These are phyloP conservation scores for Noctuana brunneofusca DNA, from an alignment of 2,888 invertebrate genomes.

Conservation along the genomic window DNA sequence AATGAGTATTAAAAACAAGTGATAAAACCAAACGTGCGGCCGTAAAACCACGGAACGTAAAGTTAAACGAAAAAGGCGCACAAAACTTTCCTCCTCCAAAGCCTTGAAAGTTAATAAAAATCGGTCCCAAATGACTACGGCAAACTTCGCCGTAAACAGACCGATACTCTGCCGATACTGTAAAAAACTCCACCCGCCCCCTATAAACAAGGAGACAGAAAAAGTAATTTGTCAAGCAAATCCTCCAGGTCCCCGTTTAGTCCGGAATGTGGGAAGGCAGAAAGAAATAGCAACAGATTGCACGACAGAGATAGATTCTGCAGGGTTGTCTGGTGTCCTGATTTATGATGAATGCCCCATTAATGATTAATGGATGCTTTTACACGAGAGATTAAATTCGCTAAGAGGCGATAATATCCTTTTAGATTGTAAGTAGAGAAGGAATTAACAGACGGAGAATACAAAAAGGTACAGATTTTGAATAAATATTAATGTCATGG, in stretches of 20 bases:
- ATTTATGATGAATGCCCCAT: conserved; percentile 64
- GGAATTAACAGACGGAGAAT: conserved; percentile 40
- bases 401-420: conserved; percentile 46
- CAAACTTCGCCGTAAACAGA: conserved; percentile 70
- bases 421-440: conserved; percentile 39
- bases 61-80: conserved; percentile 62
- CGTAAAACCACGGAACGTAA: conserved; percentile 61
- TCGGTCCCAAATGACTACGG: conserved; percentile 71
- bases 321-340: conserved; percentile 41
- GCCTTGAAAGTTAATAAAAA: conserved; percentile 76
- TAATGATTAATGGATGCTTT: conserved; percentile 63
- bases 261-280: conserved; percentile 51
- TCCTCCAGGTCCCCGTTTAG: conserved; percentile 63
- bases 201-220: conserved; percentile 68
- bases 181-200: conserved; percentile 45
- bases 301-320: conserved; percentile 40
- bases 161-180: conserved; percentile 59
- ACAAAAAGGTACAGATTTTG: conserved; percentile 41
- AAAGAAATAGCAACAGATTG: conserved; percentile 41
- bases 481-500: conserved; percentile 40
- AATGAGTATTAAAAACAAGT: conserved; percentile 48
- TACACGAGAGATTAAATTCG: conserved; percentile 53
- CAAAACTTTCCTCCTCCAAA: conserved; percentile 54
- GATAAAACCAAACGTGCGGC: conserved; percentile 65
- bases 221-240: conserved; percentile 81